Evolutionary conservation across 2,888 invertebrate species (phyloP).

Genomic region (Lasioglossum morio): DNA sequence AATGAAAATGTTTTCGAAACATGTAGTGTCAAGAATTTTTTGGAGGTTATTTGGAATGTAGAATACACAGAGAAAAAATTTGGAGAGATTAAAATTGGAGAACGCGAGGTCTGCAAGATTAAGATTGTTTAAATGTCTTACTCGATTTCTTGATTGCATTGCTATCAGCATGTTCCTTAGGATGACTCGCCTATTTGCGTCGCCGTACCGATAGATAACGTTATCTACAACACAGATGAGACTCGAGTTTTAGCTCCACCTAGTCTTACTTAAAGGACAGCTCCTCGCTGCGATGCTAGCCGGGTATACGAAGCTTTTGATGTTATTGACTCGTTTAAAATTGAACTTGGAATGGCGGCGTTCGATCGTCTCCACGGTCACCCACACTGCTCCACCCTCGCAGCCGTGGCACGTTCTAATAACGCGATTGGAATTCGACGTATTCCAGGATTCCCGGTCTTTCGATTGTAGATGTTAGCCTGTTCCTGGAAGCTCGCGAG

Average conservation of each 20-base stretch:
- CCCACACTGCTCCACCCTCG: slow-evolving; percentile 1
- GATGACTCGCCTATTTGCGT: background rate
- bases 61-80: background rate
- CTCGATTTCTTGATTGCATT: background rate
- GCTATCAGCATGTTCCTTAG: background rate
- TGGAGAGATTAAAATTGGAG: background rate
- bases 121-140: background rate
- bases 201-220: background rate
- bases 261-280: slow-evolving; percentile 4
- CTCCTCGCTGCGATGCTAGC: slow-evolving; percentile 73
- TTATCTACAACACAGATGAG: background rate
- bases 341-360: slow-evolving; percentile 63
- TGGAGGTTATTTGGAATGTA: background rate
- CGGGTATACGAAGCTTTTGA: slow-evolving; percentile 82
- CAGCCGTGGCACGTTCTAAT: slow-evolving; percentile 51
- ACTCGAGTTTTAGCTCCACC: slow-evolving; percentile 16
- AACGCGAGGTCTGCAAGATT: background rate
- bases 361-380: slow-evolving; percentile 37
- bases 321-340: slow-evolving; percentile 81
- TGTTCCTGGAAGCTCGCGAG: slow-evolving; percentile 79
- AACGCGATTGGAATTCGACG: slow-evolving; percentile 60
- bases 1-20: background rate
- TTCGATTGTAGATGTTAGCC: slow-evolving; percentile 76
- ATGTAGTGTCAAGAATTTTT: background rate
- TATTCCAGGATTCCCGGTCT: slow-evolving; percentile 48